Percentiles rank a stretch among this genome's conserved stretches.
Evolutionary conservation across 53 echinoderm and acorn worm species (phyloP).

Genomic region (Holothuria scabra): DNA sequence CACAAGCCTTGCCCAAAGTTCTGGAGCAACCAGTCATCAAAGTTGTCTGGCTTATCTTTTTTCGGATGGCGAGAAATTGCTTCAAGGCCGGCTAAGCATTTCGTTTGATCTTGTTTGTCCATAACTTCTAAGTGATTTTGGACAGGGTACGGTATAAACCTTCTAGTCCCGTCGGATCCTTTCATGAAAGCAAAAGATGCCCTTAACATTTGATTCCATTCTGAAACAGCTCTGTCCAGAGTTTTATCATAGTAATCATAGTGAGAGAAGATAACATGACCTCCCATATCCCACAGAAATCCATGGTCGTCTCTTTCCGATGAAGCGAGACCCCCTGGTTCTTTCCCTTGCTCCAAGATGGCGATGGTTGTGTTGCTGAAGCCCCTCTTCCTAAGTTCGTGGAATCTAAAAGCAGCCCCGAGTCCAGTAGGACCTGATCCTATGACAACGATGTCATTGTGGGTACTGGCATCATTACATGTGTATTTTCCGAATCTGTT

Average conservation of each 20-base stretch:
- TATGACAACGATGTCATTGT: no score
- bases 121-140: conserved; percentile 60
- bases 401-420: no score
- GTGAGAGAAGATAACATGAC: conserved; percentile 61
- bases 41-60: conserved; percentile 23
- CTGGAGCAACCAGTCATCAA: no score
- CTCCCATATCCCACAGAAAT: conserved; percentile 68
- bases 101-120: conserved; percentile 47
- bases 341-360: conserved; percentile 44
- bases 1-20: conserved; percentile 53
- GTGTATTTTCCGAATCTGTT: no score
- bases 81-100: conserved; percentile 42
- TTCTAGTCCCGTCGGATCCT: conserved; percentile 49
- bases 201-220: conserved; percentile 55
- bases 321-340: conserved; percentile 49
- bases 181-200: conserved; percentile 63
- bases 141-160: conserved; percentile 58
- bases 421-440: no score
- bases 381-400: no score
- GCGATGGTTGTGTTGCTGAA: conserved; percentile 12
- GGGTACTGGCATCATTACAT: no score
- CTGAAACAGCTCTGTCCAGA: no score
- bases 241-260: conserved; percentile 60
- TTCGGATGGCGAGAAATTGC: conserved; percentile 9
- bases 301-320: conserved; percentile 54